Base-by-base conservation (phyloP, 1,140 invertebrate species). In the Dolichoris vasculosae region DNA sequence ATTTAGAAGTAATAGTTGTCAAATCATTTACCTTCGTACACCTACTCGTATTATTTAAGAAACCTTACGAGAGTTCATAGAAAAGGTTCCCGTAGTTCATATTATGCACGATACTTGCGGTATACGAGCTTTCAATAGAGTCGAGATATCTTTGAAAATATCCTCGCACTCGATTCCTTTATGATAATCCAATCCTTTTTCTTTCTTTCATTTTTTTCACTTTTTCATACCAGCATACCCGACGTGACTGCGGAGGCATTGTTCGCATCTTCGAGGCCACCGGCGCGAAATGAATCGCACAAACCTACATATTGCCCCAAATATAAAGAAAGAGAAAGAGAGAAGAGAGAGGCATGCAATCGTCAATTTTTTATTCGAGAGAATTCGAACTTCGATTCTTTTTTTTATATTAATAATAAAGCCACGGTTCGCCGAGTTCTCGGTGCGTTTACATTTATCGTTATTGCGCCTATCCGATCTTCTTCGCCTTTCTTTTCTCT, bases 131-230 rank as follows among this genome's bases (percentile, higher is more conserved):
- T 71, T 82, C 80, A 82, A 82, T 82, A 69, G 67, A 51, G 6
- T 26, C 30, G 46, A 38, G 81, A 64, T 76, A 76, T 64, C 73
- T n/a, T 26, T 30, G 78, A 48, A 81, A 81, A 69, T 81, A 69
- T 69, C 15, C 51, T 73, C 35, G 38, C 48, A 73, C 15, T 69
- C 48, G 81, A 73, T 59, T 82, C 81, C 81, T 82, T 83, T 76
- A 83, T 83, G 71, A 83, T 83, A 83, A 83, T 83, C 82, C 82
- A 64, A 83, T 83, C 71, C 71, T 73, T 76, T n/a, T 55, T 32
- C 73, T 15, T 64, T 71, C 38, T 75, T 38, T 7, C 26, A 46
- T 67, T 81, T 69, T 48, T 67, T 11, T 30, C 15, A 32, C 64
- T 48, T 48, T 32, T 46, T 4, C 43, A 59, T 46, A 13, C 32